Evolutionary conservation across 2,888 invertebrate species (phyloP).

Genomic region (Abrostola triplasia): DNA sequence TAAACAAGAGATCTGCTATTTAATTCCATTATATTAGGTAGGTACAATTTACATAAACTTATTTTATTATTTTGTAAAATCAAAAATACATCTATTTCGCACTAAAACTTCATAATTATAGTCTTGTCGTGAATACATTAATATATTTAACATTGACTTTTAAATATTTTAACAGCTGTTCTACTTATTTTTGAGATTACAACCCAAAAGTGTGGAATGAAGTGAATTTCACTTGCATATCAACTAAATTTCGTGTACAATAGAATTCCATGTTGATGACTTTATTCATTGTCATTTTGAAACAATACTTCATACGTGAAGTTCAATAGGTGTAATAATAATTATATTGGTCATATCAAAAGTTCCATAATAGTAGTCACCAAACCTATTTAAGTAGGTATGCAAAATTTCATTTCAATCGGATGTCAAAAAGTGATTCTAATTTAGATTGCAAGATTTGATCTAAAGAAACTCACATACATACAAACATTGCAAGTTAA

Average conservation of each 20-base stretch:
- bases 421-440: too few relatives aligned
- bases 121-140: constrained; percentile 23
- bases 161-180: constrained; percentile 34
- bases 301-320: too few relatives aligned
- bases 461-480: too few relatives aligned
- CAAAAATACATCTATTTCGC: constrained; percentile 45
- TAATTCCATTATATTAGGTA: constrained; percentile 75
- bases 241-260: not conserved
- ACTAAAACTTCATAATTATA: constrained; percentile 33
- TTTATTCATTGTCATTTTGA: not conserved
- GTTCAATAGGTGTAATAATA: too few relatives aligned
- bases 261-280: not conserved
- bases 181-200: constrained; percentile 46
- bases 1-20: constrained; percentile 86
- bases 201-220: constrained; percentile 55
- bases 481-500: too few relatives aligned
- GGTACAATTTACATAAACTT: constrained; percentile 61
- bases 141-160: constrained; percentile 21
- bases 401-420: too few relatives aligned
- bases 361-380: too few relatives aligned
- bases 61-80: constrained; percentile 54
- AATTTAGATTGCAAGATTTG: too few relatives aligned
- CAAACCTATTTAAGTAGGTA: too few relatives aligned
- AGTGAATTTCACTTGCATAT: constrained; percentile 46
- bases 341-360: too few relatives aligned